These are phyloP conservation scores for Acanthiza pusilla DNA, from an alignment of 2,797 vertebrate species.

Conservation along the genomic window DNA sequence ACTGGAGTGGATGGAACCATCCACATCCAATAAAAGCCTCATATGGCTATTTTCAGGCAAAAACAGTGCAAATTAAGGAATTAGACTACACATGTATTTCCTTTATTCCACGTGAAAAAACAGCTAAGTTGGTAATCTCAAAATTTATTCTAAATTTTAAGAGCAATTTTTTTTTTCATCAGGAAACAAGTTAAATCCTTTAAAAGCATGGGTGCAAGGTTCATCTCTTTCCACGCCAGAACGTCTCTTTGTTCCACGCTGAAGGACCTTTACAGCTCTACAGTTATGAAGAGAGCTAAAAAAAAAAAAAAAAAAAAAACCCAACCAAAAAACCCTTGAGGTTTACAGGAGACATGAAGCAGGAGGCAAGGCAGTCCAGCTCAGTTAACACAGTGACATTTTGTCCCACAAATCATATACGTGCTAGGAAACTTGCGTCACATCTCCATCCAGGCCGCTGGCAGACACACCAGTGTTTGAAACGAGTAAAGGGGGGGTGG, in stretches of 20 bases:
- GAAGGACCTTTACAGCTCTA: neutral
- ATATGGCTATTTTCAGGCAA: neutral
- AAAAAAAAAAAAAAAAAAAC: neutral
- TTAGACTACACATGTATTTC: neutral
- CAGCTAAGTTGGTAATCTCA: neutral
- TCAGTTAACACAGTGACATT: slow-evolving; percentile 40
- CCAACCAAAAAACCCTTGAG: neutral
- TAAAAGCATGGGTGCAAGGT: neutral
- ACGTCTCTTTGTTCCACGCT: neutral
- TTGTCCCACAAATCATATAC: slow-evolving; percentile 50
- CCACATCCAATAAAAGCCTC: neutral
- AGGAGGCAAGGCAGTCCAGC: neutral
- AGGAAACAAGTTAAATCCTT: neutral
- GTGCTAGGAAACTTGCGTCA: slow-evolving; percentile 20
- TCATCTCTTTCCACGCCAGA: neutral
- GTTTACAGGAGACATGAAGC: neutral
- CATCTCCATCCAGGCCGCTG: slow-evolving; percentile 25
- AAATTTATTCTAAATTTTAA: neutral
- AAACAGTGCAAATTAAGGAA: neutral
- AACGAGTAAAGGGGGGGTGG: neutral
- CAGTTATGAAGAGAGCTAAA: neutral
- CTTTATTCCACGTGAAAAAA: neutral
- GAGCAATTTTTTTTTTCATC: neutral
- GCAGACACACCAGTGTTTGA: slow-evolving; percentile 18
- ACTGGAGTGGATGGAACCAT: neutral